A percentile compares a stretch with the other conserved stretches of the same genome.
Evolutionary conservation across 2,888 invertebrate species (phyloP).

Genomic region (Periphyllus acericola): DNA sequence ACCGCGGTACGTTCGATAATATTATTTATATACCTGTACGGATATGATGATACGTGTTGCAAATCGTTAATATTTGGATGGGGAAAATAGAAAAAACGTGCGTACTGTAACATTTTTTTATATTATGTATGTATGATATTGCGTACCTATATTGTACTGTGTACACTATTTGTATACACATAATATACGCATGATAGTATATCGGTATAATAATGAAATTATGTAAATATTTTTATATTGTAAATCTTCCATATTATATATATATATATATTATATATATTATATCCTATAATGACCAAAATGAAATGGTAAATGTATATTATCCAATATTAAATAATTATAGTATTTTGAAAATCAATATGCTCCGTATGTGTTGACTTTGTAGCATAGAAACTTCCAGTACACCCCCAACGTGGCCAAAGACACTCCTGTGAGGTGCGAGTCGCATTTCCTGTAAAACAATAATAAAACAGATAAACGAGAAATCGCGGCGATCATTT

Average conservation of each 20-base stretch:
- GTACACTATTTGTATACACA: background rate
- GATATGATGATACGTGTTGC: background rate
- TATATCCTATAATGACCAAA: slow-evolving; percentile 49
- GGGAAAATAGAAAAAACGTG: background rate
- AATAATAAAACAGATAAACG: background rate
- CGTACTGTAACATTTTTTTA: background rate
- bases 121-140: slow-evolving; percentile 5
- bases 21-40: background rate
- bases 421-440: slow-evolving; percentile 41
- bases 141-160: background rate
- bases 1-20: background rate
- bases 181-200: background rate
- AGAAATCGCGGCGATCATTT: background rate
- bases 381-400: slow-evolving; percentile 49
- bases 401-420: slow-evolving; percentile 51
- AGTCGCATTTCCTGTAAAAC: background rate
- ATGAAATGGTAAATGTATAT: slow-evolving; percentile 42
- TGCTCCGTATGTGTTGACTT: slow-evolving; percentile 3
- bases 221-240: slow-evolving; percentile 59
- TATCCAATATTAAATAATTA: slow-evolving; percentile 51
- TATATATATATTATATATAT: too few species aligned
- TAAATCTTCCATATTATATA: slow-evolving; percentile 54
- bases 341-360: slow-evolving; percentile 52
- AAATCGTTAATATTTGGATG: background rate
- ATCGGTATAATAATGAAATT: slow-evolving; percentile 12